Percentiles rank a stretch among this genome's conserved stretches.
These are phyloP conservation scores for Notothenia rossii DNA, from an alignment of 2,113 vertebrate species.

Conservation along the genomic window DNA sequence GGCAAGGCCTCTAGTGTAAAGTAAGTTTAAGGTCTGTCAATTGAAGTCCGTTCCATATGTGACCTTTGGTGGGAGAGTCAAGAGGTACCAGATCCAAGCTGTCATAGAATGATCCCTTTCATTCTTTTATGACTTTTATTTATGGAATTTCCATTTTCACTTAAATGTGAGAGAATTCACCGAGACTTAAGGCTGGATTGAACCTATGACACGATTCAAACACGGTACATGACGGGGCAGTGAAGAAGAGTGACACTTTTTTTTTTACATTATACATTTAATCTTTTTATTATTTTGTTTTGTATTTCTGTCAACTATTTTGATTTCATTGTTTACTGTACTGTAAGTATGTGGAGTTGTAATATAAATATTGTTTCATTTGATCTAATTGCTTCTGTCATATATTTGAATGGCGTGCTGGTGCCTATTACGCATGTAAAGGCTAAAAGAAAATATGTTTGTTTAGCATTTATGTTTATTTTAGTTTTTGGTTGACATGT, in stretches of 20 bases:
- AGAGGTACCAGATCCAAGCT: constrained; percentile 62
- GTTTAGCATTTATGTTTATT: too few species aligned
- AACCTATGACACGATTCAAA: constrained; percentile 1
- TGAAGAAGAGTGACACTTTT: neutral
- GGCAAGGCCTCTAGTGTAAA: constrained; percentile 66
- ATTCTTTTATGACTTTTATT: constrained; percentile 40
- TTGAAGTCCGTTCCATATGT: constrained; percentile 65
- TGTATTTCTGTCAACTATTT: too few species aligned
- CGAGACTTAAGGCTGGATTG: neutral
- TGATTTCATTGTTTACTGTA: neutral
- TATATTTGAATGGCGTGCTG: neutral
- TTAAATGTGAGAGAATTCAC: constrained; percentile 16
- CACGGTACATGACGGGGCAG: neutral
- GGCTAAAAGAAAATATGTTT: neutral
- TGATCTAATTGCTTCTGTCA: neutral
- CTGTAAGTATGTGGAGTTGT: neutral
- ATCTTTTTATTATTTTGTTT: neutral
- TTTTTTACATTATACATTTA: neutral
- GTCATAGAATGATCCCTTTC: constrained; percentile 45
- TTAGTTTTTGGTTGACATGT: too few species aligned
- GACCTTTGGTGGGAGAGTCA: constrained; percentile 68
- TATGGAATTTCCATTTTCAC: constrained; percentile 54
- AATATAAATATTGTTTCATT: neutral
- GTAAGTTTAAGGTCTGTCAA: constrained; percentile 64
- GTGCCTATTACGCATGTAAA: too few species aligned